Base-by-base conservation (phyloP, 2,113 vertebrate species). In the Lethenteron reissneri region DNA sequence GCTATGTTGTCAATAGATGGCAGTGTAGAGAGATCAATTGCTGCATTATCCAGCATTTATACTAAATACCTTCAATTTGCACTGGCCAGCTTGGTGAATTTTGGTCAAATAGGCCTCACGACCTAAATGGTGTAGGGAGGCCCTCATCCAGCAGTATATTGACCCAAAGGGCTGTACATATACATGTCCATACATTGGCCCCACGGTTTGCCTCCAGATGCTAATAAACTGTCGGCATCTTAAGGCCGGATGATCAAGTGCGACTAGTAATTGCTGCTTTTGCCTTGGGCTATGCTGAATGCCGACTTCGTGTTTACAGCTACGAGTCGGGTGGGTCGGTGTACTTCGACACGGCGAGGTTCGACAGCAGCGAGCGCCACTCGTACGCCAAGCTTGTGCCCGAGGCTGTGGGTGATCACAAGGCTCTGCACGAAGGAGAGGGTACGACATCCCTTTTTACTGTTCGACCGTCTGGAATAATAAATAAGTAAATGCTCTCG, bases 351-450 rank as follows among this genome's bases (percentile, higher is more conserved):
- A 96, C 91, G 0, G 74, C 77, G 1, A 90, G 86, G 79, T 99
- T 99, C 71, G 88, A 89, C 56, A 68, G 77, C 70, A 84, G 80
- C 70, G 81, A 84, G 56, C 78, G 81, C 25, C 94, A 99, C 81
- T 89, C 87, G 12, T 99, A 99, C 60, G 92, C 84, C 60, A 99
- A 99, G 74, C 81, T 99, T 78, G 94, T 99, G 56, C 94, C 94
- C 1, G 94, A 97, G 77, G 94, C 92, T 0, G 87, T 99, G 0
- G 94, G 94, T 2, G 94, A 99, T 73, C 89, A 94, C 77, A 92
- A 85, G 19, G 92, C 92, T 72, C 80, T 99, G 56, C 87, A 99
- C 41, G 94, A 96, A 71, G 94, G 94, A 75, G 94, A 99, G 85
- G 94, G 94, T 97, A 78, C 60, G 68, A 41, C 41, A 41, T 41